Base-by-base conservation (phyloP, 2,797 vertebrate species). In the Margarornis squamiger region DNA sequence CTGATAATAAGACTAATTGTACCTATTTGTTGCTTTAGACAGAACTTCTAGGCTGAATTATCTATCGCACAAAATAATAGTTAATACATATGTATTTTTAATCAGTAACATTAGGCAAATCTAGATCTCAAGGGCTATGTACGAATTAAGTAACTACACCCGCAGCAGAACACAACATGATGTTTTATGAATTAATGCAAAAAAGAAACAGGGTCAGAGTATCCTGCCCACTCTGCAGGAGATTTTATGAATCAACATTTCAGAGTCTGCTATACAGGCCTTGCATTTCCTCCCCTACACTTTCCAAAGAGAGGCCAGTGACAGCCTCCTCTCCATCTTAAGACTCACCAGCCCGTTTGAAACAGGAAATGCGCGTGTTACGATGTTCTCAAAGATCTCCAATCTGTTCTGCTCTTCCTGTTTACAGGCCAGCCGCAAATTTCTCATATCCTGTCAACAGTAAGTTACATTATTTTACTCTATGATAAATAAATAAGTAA, bases 381-480 rank as follows among this genome's bases (percentile, higher is more conserved):
- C 96, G 41, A 99, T 97, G 73, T 98, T 97, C 86, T 99, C 98
- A 95, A 99, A 98, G 90, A 99, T 98, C 65, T 99, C 99, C 55
- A 98, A 97, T 57, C 98, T 98, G 84, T 93, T 98, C 73, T 98
- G 98, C 62, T 99, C 98, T 90, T 99, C 99, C 54, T 98, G 98
- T 97, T 99, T 99, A 96, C 99, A 99, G 70, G 99, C 98, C 89
- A 99, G 98, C 95, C 99, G 98, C 77, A 98, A 97, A 95, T 98
- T 99, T 97, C 99, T 99, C 98, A 99, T 98, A 97, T 99, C 99
- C 99, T 99, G 97, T 86, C 38, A 94, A 97, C 70, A 95, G 84
- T 54, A 92, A 94, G 76, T 52, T 74, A 84, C 74, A 41, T 26
- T 89, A 26, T 67, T 91, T 92, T 58, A 92, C n/a, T 19, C 11